Base-by-base conservation (phyloP, 2,113 vertebrate genomes). In the Campylorhamphus procurvoides region DNA sequence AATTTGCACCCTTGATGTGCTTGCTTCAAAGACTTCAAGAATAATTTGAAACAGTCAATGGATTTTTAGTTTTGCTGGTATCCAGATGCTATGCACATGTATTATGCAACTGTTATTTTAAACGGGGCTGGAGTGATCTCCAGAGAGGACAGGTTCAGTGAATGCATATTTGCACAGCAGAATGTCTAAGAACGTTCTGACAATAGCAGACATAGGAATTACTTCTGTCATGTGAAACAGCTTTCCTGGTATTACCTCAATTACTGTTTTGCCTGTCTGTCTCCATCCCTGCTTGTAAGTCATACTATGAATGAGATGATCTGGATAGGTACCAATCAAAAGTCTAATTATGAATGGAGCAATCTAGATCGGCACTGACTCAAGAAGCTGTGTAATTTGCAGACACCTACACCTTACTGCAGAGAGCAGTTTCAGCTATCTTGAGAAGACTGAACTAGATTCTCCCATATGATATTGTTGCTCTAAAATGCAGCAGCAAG, bases 291-390 rank as follows among this genome's bases (percentile, higher is more conserved):
- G 67, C 92, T 95, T 95, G 59, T 53, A 97, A 97, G 79, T 87
- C 81, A 90, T 93, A 76, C 87, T 96, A 94, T 96, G 96, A 97
- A 89, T 93, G 95, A 92, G 80, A 83, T 94, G 72, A 96, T 92
- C 85, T 91, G 92, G 92, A 97, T 97, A 96, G 76, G 90, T 96
- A 94, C 94, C 92, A 97, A 90, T 97, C 96, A 97, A 84, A 97
- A 96, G 77, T 84, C 90, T 93, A 81, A 84, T 96, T 95, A 94
- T 96, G 92, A 97, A 95, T 96, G 96, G 81, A 82, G 77, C 76
- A 88, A 63, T 94, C 84, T 86, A 96, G 59, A 97, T 84, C 44
- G 23, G 55, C 80, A 47, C 86, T 91, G 89, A 94, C 92, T 96
- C 92, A 94, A 92, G 92, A 94, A 94, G 92, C 94, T 90, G 90